A percentile compares a stretch with the other conserved stretches of the same genome.
Conservation (phyloP, 2,113 vertebrate genomes). For the Globicephala melas region DNA sequence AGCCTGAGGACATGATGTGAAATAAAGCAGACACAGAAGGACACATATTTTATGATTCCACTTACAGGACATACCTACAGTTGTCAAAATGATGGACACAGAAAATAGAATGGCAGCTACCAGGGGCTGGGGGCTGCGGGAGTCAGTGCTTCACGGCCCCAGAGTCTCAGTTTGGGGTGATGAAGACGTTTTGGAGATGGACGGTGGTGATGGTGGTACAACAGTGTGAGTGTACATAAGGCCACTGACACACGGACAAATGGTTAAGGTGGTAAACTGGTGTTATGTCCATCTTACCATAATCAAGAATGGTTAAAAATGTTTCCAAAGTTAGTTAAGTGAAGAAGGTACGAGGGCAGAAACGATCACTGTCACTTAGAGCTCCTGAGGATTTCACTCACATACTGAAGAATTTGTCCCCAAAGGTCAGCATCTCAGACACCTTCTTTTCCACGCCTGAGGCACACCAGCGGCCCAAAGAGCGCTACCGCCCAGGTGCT, state of each 20-base stretch:
- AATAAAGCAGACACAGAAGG: not conserved
- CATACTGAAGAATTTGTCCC: not conserved
- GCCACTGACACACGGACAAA: not conserved
- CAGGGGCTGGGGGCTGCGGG: not conserved
- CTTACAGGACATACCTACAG: not conserved
- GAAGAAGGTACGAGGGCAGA: not conserved
- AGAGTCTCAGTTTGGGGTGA: accelerated
- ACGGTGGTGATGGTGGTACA: accelerated
- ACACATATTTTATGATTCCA: accelerated
- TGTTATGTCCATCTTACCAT: too few relatives aligned
- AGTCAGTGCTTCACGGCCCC: accelerated
- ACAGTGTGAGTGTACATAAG: accelerated
- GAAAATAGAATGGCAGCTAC: not conserved
- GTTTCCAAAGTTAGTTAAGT: not conserved
- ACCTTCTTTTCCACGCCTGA: not conserved
- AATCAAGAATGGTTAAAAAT: not conserved
- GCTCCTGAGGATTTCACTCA: not conserved
- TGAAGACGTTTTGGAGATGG: accelerated
- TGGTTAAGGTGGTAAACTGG: not conserved
- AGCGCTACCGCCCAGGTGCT: not conserved
- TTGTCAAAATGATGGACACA: accelerated
- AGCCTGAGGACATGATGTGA: accelerated
- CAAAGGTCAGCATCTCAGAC: not conserved
- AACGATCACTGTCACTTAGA: not conserved
- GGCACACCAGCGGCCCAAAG: too few relatives aligned